Percentiles rank a stretch among this genome's conserved stretches.
Conservation (phyloP, 2,888 invertebrate genomes). For the Pterostichus niger region DNA sequence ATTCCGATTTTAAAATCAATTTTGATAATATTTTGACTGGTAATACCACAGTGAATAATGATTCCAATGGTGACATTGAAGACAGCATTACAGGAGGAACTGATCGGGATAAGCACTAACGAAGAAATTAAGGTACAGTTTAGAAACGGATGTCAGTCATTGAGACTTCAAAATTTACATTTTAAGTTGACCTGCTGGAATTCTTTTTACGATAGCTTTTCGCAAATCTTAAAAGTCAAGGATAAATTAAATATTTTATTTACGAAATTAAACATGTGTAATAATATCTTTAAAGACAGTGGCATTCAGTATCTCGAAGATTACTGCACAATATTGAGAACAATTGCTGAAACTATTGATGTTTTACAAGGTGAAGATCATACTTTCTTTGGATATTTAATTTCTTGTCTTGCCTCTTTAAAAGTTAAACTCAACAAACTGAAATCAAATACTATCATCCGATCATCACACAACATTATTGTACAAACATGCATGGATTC, state of each 20-base stretch:
- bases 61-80: no score
- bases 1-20: no score
- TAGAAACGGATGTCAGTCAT: no score
- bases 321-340: slow-evolving; percentile 4
- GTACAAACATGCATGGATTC: background rate
- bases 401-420: slow-evolving; percentile 6
- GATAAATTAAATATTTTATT: slow-evolving; percentile 1
- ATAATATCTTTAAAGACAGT: background rate
- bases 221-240: slow-evolving; percentile 9
- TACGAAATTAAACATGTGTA: slow-evolving; percentile 8
- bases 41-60: no score
- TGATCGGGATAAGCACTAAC: no score
- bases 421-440: slow-evolving; percentile 21
- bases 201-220: no score
- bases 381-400: slow-evolving; percentile 21
- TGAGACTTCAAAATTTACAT: no score
- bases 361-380: slow-evolving; percentile 17
- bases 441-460: background rate
- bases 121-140: no score
- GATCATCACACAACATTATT: background rate
- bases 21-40: no score
- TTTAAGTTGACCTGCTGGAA: no score
- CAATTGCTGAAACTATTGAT: slow-evolving; percentile 24
- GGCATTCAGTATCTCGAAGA: slow-evolving; percentile 22
- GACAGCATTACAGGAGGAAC: no score